Base-by-base conservation (phyloP, 2,888 invertebrate species). In the Octodonta nipae region DNA sequence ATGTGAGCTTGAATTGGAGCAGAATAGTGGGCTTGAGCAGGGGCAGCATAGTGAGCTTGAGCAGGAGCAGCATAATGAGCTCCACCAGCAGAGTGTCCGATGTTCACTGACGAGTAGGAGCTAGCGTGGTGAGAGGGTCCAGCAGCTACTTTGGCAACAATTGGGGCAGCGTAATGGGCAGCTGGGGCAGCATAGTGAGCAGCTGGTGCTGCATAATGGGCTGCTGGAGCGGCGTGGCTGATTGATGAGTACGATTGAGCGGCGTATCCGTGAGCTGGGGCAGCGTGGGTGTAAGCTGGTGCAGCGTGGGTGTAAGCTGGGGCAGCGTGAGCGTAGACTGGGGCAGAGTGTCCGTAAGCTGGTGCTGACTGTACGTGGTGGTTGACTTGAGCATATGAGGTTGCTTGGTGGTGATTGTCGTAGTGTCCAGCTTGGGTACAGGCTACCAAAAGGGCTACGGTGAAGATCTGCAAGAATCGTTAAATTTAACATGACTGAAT, bases 361-460 rank as follows among this genome's bases (percentile, higher is more conserved):
- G 28, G 32, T 13, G 36, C 34, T 12, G 43, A 44, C 1, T 37
- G 41, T 16, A 44, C 38, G 35, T 48, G 45, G 29, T 49, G 36
- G 13, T 49, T 49, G 36, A 51, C 43, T 11, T 41, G 38, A 13
- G 40, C 35, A 26, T 41, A 45, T 4, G 49, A 50, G 2, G 45
- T 44, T 17, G 48, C 39, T 11, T 22, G 10, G 17, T 42, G 38
- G 17, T 47, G 42, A 8, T 42, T 40, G 17, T 42, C 41, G 6
- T 44, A 41, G n/a, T 33, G 37, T 24, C 42, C 41, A 50, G 65
- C 68, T 28, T 33, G 64, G 15, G 64, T 56, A 26, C 66, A 59
- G 45, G 40, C 61, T 51, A 36, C 61, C 36, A 56, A 39, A 34
- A 55, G 55, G 46, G 55, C 37, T 27, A 61, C 16, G 33, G 53